Percentiles rank a stretch among this genome's conserved stretches.
phyloP scores from a whole-genome alignment of 2,797 vertebrate genomes.

The Sebastes nivosus region DNA sequence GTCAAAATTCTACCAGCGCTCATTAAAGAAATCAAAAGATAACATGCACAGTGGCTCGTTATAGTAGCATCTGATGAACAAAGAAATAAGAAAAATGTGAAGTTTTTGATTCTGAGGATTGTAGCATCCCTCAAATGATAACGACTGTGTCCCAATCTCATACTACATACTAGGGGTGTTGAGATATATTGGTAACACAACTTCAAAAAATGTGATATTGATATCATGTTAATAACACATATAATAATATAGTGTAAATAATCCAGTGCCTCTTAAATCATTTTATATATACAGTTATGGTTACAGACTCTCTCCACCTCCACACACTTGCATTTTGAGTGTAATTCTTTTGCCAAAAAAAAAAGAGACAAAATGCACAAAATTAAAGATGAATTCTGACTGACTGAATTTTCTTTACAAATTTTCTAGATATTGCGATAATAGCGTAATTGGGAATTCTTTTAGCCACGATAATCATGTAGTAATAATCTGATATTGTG shows the following conservation, averaged over 20 bases:
- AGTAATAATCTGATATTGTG: no score
- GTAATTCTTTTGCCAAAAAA: not conserved
- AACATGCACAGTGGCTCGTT: constrained; percentile 5
- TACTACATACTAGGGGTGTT: not conserved
- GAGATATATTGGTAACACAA: not conserved
- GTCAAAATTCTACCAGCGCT: not conserved
- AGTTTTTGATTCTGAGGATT: not conserved
- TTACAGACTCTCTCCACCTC: no score
- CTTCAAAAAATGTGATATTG: not conserved
- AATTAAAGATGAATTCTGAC: accelerated
- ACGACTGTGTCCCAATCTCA: not conserved
- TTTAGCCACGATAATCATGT: not conserved
- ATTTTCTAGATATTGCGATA: not conserved
- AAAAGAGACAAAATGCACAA: not conserved
- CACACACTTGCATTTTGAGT: no score
- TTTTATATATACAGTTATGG: no score
- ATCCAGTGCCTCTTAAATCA: no score
- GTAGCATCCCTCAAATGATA: not conserved
- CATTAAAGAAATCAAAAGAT: not conserved
- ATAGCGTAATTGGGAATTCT: not conserved
- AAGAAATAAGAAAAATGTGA: not conserved
- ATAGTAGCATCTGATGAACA: not conserved
- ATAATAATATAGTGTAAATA: not conserved
- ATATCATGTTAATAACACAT: not conserved
- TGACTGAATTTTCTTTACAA: accelerated